Base-by-base conservation (phyloP, 2,113 vertebrate species). In the Cephalopterus ornatus region DNA sequence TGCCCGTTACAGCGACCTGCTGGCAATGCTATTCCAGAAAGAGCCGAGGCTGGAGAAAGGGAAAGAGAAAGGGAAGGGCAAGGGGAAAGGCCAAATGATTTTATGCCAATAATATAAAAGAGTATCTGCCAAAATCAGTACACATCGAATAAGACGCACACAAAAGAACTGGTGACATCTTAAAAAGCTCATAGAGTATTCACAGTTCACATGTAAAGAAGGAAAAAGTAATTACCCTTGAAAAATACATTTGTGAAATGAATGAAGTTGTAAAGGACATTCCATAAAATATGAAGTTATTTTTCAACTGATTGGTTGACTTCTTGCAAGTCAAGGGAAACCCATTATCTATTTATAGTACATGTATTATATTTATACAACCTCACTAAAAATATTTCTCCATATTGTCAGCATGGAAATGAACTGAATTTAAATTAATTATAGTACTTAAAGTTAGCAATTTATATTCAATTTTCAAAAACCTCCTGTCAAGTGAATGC, bases 91-190 rank as follows among this genome's bases (percentile, higher is more conserved):
- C 2, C 32, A 78, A 80, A 32, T 83, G 28, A 82, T 94, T 89
- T 95, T 72, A 81, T 56, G 53, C 21, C 11, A 76, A 50, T 58
- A 89, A 66, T 53, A 71, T 55, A 89, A 77, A 74, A 83, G 19
- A 92, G 37, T 72, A 91, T 79, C 82, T 96, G 46, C 95, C 96
- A 97, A 94, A 97, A 96, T 97, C 72, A 67, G 75, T 89, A 84
- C 23, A 90, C 33, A 35, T 35, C 63, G 44, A 89, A 90, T n/a
- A 95, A 89, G 39, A 82, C 18, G 77, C 47, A 85, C 23, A 75
- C 10, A 85, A 79, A 92, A 27, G 47, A 95, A 80, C 41, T 42
- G 32, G 39, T 90, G 95, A 81, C 47, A 74, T n/a, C 92, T 66
- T 76, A 44, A 85, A 92, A 95, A 88, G 21, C 52, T 93, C 18